Conservation (phyloP, 2,113 vertebrate species). For the Neogobius melanostomus region DNA sequence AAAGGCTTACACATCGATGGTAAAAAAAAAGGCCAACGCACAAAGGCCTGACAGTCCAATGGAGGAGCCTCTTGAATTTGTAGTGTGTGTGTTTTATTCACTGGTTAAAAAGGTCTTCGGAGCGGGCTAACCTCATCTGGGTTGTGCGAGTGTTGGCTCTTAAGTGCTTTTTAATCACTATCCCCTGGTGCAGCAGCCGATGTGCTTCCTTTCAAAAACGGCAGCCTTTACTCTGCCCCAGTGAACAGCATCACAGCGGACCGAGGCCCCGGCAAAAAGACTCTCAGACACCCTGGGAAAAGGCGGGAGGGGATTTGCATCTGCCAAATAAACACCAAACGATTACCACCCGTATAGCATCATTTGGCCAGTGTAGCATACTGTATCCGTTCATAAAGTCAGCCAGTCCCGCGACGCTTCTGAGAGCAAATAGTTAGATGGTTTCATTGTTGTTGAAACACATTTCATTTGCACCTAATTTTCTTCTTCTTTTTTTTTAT, state of each 20-base stretch:
- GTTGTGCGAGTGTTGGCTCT: constrained; percentile 40
- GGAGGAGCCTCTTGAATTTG: constrained; percentile 48
- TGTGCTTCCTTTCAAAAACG: constrained; percentile 40
- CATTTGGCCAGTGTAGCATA: background rate
- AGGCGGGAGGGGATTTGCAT: background rate
- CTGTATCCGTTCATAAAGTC: background rate
- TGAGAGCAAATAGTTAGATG: background rate
- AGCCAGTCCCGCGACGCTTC: background rate
- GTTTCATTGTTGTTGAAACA: background rate
- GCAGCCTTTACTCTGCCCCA: constrained; percentile 29
- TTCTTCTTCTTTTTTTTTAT: background rate
- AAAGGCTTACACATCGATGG: constrained; percentile 65
- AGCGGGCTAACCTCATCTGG: constrained; percentile 56
- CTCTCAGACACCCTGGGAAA: constrained; percentile 14
- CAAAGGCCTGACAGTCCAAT: constrained; percentile 48
- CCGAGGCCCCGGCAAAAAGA: constrained; percentile 28
- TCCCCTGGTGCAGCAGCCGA: constrained; percentile 39
- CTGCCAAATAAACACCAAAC: background rate
- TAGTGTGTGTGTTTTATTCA: constrained; percentile 21
- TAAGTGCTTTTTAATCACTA: constrained; percentile 66
- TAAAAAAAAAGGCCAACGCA: constrained; percentile 61
- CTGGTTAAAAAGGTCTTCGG: constrained; percentile 47
- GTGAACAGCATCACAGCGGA: constrained; percentile 48
- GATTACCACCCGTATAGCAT: background rate
- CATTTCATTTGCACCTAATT: constrained; percentile 6